phyloP scores from a whole-genome alignment of 2,113 vertebrate genomes.

The Eurypyga helias region DNA sequence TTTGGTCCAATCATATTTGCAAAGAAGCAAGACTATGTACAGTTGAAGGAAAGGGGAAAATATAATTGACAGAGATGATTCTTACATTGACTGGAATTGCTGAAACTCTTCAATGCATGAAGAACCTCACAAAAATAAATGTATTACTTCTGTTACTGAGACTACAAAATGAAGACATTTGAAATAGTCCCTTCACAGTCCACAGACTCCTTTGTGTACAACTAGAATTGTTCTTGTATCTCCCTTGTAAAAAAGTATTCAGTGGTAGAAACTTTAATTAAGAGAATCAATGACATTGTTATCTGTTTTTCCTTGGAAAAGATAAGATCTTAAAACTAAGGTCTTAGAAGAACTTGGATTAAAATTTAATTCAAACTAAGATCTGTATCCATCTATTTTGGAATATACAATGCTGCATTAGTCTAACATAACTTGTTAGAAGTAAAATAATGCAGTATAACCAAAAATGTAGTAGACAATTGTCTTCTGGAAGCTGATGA shows the following conservation, averaged over 20 bases:
- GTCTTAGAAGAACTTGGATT: background rate
- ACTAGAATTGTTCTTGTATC: conserved; percentile 29
- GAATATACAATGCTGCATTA: background rate
- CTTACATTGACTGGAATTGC: conserved; percentile 26
- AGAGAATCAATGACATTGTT: background rate
- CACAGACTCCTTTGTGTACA: conserved; percentile 9
- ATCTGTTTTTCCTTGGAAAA: background rate
- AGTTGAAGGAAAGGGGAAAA: background rate
- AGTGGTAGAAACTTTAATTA: conserved; percentile 38
- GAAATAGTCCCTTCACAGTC: background rate
- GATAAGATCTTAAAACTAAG: background rate
- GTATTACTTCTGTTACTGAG: background rate
- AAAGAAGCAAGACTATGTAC: background rate
- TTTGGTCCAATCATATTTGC: background rate
- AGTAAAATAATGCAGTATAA: background rate
- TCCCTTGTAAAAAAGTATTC: background rate
- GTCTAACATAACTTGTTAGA: background rate
- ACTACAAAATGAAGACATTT: conserved; percentile 12
- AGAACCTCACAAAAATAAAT: conserved; percentile 17
- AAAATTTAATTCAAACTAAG: background rate
- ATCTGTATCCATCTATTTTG: background rate
- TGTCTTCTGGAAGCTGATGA: background rate
- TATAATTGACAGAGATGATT: conserved; percentile 42
- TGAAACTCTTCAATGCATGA: background rate
- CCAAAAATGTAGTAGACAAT: background rate